These are phyloP conservation scores for Rhinophrynus dorsalis DNA, from an alignment of 2,797 vertebrate genomes.

Conservation along the genomic window DNA sequence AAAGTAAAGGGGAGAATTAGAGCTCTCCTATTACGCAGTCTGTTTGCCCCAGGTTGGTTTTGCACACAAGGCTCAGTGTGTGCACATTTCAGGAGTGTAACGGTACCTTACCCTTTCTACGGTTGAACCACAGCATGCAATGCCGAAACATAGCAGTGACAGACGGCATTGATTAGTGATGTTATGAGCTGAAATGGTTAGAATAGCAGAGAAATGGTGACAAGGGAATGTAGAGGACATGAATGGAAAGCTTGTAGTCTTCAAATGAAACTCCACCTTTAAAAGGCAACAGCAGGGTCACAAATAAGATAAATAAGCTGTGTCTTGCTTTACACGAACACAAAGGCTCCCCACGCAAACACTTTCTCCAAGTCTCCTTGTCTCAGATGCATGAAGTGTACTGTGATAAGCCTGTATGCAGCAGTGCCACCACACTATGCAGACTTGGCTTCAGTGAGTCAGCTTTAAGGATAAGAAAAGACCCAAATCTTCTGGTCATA, in stretches of 20 bases:
- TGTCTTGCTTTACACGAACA: constrained; percentile 48
- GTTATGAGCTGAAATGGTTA: constrained; percentile 65
- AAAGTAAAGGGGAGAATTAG: too few relatives aligned
- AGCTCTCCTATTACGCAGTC: too few relatives aligned
- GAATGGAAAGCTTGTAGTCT: constrained; percentile 76
- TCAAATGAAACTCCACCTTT: constrained; percentile 71
- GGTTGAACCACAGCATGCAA: constrained; percentile 99
- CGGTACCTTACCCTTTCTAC: constrained; percentile 96
- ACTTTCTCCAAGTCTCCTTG: constrained; percentile 39
- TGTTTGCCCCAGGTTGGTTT: too few relatives aligned
- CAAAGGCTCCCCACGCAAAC: constrained; percentile 51
- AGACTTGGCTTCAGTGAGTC: constrained; percentile 17
- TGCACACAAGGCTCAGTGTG: too few relatives aligned
- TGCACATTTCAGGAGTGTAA: too few relatives aligned
- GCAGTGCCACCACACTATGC: constrained; percentile 53
- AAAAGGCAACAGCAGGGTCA: constrained; percentile 63
- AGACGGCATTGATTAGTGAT: constrained; percentile 90
- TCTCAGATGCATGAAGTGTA: constrained; percentile 61
- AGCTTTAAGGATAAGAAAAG: constrained; percentile 7
- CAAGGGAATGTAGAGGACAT: constrained; percentile 78
- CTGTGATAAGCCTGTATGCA: constrained; percentile 62
- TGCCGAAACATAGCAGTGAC: constrained; percentile 97
- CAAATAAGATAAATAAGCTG: constrained; percentile 53
- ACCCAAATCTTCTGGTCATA: constrained; percentile 50
- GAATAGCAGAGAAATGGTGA: constrained; percentile 68